Percentiles rank a stretch among this genome's conserved stretches.
Evolutionary conservation across 2,888 invertebrate genomes (phyloP).

Genomic region (Isotomurus palustris): DNA sequence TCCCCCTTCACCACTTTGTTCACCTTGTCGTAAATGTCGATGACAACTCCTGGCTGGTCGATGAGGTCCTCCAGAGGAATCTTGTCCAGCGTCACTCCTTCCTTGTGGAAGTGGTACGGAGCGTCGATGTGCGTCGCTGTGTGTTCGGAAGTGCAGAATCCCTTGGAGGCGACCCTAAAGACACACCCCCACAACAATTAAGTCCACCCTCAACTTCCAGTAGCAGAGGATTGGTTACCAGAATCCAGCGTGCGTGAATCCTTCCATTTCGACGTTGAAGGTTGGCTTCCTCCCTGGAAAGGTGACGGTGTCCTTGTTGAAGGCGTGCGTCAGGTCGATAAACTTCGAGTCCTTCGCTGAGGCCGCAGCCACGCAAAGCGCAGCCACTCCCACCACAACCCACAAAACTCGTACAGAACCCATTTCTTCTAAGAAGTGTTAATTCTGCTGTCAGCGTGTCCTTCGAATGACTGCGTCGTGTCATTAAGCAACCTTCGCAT

Average conservation of each 20-base stretch:
- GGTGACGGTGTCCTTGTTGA: constrained; percentile 30
- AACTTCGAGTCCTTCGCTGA: too few relatives aligned
- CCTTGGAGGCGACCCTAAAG: constrained; percentile 28
- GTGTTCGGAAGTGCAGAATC: constrained; percentile 52
- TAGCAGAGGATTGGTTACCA: too few relatives aligned
- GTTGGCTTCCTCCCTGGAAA: constrained; percentile 30
- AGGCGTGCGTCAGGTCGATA: constrained; percentile 31
- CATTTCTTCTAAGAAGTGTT: too few relatives aligned
- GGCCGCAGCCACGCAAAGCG: too few relatives aligned
- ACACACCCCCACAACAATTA: too few relatives aligned
- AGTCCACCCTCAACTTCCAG: too few relatives aligned
- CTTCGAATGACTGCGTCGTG: too few relatives aligned
- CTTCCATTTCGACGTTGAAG: constrained; percentile 28
- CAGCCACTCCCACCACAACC: too few relatives aligned
- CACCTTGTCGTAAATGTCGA: constrained; percentile 32
- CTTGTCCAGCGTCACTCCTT: constrained; percentile 54
- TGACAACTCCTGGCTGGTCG: constrained; percentile 38
- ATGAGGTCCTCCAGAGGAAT: constrained; percentile 53
- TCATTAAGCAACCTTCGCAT: too few relatives aligned
- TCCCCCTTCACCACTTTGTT: constrained; percentile 15
- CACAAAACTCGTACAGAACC: too few relatives aligned
- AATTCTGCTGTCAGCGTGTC: too few relatives aligned
- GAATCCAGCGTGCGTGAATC: constrained; percentile 13
- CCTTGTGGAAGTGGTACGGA: constrained; percentile 57
- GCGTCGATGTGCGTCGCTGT: constrained; percentile 63